Evolutionary conservation across 2,797 vertebrate species (phyloP), one percentile per base, ranked within the genome.

Genomic region (Pachyuromys duprasi): DNA sequence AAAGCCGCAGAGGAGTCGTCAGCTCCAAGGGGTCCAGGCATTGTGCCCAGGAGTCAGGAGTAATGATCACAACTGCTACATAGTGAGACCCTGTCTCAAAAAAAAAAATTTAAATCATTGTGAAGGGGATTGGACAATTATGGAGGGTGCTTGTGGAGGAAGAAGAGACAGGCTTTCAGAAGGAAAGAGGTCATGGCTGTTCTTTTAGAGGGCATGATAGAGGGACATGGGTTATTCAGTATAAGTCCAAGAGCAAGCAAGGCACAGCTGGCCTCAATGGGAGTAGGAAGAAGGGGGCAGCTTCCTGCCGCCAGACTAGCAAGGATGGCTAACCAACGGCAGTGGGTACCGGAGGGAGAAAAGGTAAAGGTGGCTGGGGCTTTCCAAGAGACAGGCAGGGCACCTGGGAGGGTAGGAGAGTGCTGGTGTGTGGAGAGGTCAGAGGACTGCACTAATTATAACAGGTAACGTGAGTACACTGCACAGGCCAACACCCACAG

Each of bases 401-500:
- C 18, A 7, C 3, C 7, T 0, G 15, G 62, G 62, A 67, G 17
- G 14, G 33, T 17, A 72, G 53, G 17, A 60, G 60, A 26, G 18
- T 2, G 53, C 17, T n/a, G 39, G 62, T 33, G 9, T 45, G 18
- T 3, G 42, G 60, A 7, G n/a, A 22, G 3, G 17, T 9, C 17
- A 31, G 75, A 39, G 14, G 9, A 7, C 0, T 7, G 57, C 31
- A 28, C 4, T 49, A 24, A 36, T 42, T 5, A 45, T 9, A 86
- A n/a, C 7, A 86, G 14, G 36, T 3, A 28, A 12, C 15, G 0
- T 8, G 49, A 33, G 2, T 4, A 14, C 28, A 9, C 22, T 57
- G 6, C 8, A 13, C n/a, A 65, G 28, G 33, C 13, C 11, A n/a
- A 57, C 7, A 5, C 22, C 0, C 26, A 3, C 7, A 13, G 12